Evolutionary conservation across 1,140 invertebrate genomes (phyloP), one percentile per base, ranked within the genome.

Genomic region (Chionoecetes opilio): DNA sequence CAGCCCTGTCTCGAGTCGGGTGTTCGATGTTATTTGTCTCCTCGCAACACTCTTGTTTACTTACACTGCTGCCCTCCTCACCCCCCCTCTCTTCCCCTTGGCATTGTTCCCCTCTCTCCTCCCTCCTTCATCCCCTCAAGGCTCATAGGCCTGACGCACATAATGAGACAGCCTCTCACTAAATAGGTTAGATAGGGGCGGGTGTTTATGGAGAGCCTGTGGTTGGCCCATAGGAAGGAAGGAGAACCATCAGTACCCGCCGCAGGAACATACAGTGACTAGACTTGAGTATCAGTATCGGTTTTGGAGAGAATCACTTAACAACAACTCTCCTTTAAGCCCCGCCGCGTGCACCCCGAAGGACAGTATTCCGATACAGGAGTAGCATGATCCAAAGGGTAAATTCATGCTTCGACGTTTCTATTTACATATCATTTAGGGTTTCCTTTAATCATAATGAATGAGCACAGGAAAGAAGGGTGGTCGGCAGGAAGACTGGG

Each of bases 341-440:
- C 63, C 63, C n/a, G 21, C 21, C n/a, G 63, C 63, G 63, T 75
- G 26, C 63, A n/a, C n/a, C 26, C 21, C n/a, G n/a, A 26, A 75
- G 63, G 63, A 75, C 63, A 75, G 21, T 26, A 75, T 75, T 75
- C 63, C 63, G 63, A 75, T 75, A 75, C 63, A 75, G 63, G 21
- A 75, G 21, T 26, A 75, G 63, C 21, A 75, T 26, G 63, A 75
- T 53, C 46, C 46, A 53, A 9, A 14, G 9, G 46, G 46, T 75
- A 75, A 75, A 75, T 75, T 75, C 63, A n/a, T 75, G 63, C 63
- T 75, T 75, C 63, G n/a, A 75, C 63, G n/a, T n/a, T 53, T 53
- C 21, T 75, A n/a, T 75, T 75, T 75, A 75, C 63, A 75, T 75
- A 75, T 75, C 63, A 75, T 75, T 75, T 75, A n/a, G n/a, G 63